These are phyloP conservation scores for Dromococcyx pavoninus DNA, from an alignment of 2,797 vertebrate species.

Conservation along the genomic window DNA sequence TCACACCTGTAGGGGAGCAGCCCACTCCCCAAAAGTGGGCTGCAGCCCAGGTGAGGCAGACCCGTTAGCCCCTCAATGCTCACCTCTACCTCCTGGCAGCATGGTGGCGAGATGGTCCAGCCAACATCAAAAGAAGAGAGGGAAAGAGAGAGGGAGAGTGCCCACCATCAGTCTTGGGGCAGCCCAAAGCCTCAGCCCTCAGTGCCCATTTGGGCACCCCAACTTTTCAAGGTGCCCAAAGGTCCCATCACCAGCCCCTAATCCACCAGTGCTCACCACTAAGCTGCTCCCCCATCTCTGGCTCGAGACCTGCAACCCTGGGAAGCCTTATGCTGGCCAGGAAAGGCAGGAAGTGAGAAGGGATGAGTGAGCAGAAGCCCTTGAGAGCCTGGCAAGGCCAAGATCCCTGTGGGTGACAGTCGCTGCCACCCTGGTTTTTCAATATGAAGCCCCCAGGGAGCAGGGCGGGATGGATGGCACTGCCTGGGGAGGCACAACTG, in stretches of 20 bases:
- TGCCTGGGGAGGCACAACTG: background rate
- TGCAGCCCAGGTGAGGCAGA: too few species aligned
- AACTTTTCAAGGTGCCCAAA: accelerated
- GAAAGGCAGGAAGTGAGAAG: background rate
- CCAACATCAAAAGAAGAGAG: background rate
- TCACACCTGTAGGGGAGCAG: background rate
- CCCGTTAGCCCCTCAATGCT: background rate
- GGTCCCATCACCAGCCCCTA: background rate
- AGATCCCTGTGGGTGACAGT: background rate
- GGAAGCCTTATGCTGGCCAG: background rate
- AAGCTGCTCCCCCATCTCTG: background rate
- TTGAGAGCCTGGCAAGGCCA: background rate
- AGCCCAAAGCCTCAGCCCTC: background rate
- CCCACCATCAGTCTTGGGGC: accelerated
- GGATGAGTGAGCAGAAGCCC: background rate
- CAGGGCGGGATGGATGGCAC: background rate
- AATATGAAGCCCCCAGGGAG: background rate
- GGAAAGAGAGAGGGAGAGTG: accelerated
- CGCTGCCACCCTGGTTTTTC: background rate
- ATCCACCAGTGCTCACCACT: background rate
- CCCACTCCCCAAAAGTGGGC: accelerated
- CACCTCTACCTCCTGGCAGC: conserved; percentile 58
- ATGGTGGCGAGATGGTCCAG: accelerated
- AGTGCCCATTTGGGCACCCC: background rate
- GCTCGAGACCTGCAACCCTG: background rate